Base-by-base conservation (phyloP, 2,113 vertebrate genomes). In the Trinectes maculatus region DNA sequence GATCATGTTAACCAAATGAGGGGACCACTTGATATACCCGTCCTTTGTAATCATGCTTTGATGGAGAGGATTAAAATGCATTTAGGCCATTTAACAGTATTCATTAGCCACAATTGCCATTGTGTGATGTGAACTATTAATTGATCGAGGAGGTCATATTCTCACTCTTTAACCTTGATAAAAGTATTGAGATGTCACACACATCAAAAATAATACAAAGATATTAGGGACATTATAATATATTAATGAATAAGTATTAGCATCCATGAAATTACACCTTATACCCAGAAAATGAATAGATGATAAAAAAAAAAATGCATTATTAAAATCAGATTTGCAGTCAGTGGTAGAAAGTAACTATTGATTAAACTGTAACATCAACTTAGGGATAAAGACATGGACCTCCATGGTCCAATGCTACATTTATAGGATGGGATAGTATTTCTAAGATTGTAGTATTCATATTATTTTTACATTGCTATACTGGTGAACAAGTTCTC, bases 1-100 rank as follows among this genome's bases (percentile, higher is more conserved):
- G 85, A 90, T 91, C 87, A 91, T 90, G 88, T 89, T 89, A 90
- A 90, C 82, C 86, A 88, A 91, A 90, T 87, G 79, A 85, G 84
- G 88, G 79, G 77, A 91, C 77, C 78, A 85, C 80, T 82, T 87
- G 84, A 89, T 86, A 80, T 82, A 78, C 77, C 79, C 85, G 80
- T 89, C 80, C 79, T 84, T 85, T 87, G 86, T 92, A 89, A 90
- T 89, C 88, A 88, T 25, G 79, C 82, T 78, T 86, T 84, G 80
- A 88, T 89, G 82, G 84, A 84, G 73, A 73, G 82, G 73, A 89
- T 85, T 82, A 87, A 88, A 91, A 87, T 73, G 74, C 85, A 85
- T 88, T 87, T 80, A 89, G 64, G 71, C 84, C 79, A 85, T 88
- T 91, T 87, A 90, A 87, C 86, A 81, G 63, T 68, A 85, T 89